Conservation (phyloP, 2,113 vertebrate genomes). For the Callionymus lyra region DNA sequence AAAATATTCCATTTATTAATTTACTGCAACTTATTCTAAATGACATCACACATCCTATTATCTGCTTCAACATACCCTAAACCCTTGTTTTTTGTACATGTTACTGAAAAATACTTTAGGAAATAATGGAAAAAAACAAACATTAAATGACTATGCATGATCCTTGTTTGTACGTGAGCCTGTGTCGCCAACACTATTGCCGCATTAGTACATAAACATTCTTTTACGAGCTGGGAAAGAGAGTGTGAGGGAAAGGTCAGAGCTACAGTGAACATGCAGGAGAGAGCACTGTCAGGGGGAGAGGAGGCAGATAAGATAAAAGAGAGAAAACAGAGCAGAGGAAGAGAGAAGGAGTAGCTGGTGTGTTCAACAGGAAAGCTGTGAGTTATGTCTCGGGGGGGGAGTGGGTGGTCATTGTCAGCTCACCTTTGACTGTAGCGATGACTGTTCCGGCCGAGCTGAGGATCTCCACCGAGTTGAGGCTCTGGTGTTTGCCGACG, state of each 20-base stretch:
- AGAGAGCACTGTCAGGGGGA: conserved; percentile 20
- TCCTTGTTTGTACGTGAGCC: not conserved
- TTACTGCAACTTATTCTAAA: too few species aligned
- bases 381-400: conserved; percentile 4
- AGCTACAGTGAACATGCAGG: conserved; percentile 12
- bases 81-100: too few species aligned
- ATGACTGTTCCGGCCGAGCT: conserved; percentile 86
- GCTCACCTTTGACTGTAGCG: conserved; percentile 93
- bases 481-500: conserved; percentile 84
- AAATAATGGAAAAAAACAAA: too few species aligned
- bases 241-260: too few species aligned
- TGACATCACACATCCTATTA: too few species aligned
- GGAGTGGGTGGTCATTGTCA: not conserved
- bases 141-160: not conserved
- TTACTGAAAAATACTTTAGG: too few species aligned
- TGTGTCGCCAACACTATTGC: not conserved
- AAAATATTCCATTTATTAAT: too few species aligned
- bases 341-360: conserved; percentile 31
- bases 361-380: conserved; percentile 21
- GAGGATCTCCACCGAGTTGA: conserved; percentile 91
- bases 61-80: too few species aligned
- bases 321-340: conserved; percentile 45
- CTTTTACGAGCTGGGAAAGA: conserved; percentile 3
- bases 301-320: conserved; percentile 29
- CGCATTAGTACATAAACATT: too few species aligned